A percentile compares a stretch with the other conserved stretches of the same genome.
Evolutionary conservation across 2,797 vertebrate genomes (phyloP).

Genomic region (Rhodeus uyekii): DNA sequence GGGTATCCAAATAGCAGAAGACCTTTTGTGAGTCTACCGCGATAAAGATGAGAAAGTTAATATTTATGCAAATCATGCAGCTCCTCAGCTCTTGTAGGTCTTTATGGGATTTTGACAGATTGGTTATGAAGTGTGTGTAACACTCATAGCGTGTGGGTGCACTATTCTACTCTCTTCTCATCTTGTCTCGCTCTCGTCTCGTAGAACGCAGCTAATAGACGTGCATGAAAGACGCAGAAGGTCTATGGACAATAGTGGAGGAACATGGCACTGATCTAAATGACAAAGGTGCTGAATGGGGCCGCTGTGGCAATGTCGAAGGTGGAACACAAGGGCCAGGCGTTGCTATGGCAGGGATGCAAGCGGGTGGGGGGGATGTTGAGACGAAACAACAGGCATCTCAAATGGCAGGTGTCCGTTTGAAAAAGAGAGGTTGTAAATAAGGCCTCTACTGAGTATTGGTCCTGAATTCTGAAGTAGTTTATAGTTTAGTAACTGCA

Average conservation of each 20-base stretch:
- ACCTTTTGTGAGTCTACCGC: neutral
- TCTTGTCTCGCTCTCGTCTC: slow-evolving; percentile 24
- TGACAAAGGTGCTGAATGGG: slow-evolving; percentile 75
- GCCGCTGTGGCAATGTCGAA: slow-evolving; percentile 57
- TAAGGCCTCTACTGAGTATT: neutral
- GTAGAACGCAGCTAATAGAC: slow-evolving; percentile 57
- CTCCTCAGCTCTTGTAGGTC: slow-evolving; percentile 19
- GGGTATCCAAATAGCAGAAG: neutral
- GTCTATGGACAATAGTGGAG: slow-evolving; percentile 60
- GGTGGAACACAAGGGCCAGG: slow-evolving; percentile 53
- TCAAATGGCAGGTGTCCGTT: slow-evolving; percentile 24
- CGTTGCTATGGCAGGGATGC: slow-evolving; percentile 74
- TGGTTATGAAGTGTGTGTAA: slow-evolving; percentile 50
- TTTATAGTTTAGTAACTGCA: neutral
- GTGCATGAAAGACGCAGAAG: slow-evolving; percentile 65
- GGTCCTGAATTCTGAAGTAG: neutral
- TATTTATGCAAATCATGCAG: slow-evolving; percentile 41
- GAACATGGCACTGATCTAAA: slow-evolving; percentile 73
- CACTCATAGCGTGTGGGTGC: slow-evolving; percentile 46
- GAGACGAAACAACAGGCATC: slow-evolving; percentile 51
- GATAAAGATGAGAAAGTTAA: slow-evolving; percentile 5
- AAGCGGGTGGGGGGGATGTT: slow-evolving; percentile 43
- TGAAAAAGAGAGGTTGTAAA: slow-evolving; percentile 5
- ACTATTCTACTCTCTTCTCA: slow-evolving; percentile 25
- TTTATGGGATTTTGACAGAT: slow-evolving; percentile 39